phyloP scores from a whole-genome alignment of 2,888 invertebrate species.

The Cheilosia scutellata region DNA sequence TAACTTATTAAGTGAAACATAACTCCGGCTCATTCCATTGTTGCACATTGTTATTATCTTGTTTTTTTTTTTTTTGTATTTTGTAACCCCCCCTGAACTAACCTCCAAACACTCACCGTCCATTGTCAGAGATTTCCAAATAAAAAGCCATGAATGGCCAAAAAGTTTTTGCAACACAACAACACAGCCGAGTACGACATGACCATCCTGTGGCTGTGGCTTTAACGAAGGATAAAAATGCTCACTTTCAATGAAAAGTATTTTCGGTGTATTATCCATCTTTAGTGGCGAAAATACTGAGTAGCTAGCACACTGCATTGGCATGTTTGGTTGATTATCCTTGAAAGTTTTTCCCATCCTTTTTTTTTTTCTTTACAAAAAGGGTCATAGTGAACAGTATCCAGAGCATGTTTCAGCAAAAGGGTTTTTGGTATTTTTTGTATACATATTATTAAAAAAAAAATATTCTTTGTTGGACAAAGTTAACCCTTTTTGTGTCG shows the following conservation, averaged over 20 bases:
- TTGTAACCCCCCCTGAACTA: slow-evolving; percentile 1
- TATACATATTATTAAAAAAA: too few species aligned
- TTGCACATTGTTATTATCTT: slow-evolving; percentile 20
- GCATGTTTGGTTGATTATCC: slow-evolving; percentile 74
- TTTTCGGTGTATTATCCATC: slow-evolving; percentile 54
- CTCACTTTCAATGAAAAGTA: slow-evolving; percentile 41
- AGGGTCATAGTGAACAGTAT: too few species aligned
- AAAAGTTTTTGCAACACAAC: slow-evolving; percentile 56
- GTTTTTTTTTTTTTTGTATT: background rate
- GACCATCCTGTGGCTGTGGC: slow-evolving; percentile 28
- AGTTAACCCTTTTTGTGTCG: too few species aligned
- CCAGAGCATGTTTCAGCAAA: too few species aligned
- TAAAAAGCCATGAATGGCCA: slow-evolving; percentile 65
- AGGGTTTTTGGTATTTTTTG: too few species aligned
- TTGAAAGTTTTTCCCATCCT: slow-evolving; percentile 61
- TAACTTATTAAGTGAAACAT: too few species aligned
- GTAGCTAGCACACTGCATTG: slow-evolving; percentile 43
- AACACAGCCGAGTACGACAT: slow-evolving; percentile 45
- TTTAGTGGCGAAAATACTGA: slow-evolving; percentile 29
- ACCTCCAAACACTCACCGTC: slow-evolving; percentile 35
- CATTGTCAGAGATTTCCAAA: slow-evolving; percentile 54
- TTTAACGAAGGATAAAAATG: slow-evolving; percentile 64
- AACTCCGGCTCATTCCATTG: slow-evolving; percentile 11
- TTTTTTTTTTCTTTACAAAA: slow-evolving; percentile 29
- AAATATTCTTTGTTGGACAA: too few species aligned